These are phyloP conservation scores for Cottoperca gobio DNA, from an alignment of 2,797 vertebrate species.

Conservation along the genomic window DNA sequence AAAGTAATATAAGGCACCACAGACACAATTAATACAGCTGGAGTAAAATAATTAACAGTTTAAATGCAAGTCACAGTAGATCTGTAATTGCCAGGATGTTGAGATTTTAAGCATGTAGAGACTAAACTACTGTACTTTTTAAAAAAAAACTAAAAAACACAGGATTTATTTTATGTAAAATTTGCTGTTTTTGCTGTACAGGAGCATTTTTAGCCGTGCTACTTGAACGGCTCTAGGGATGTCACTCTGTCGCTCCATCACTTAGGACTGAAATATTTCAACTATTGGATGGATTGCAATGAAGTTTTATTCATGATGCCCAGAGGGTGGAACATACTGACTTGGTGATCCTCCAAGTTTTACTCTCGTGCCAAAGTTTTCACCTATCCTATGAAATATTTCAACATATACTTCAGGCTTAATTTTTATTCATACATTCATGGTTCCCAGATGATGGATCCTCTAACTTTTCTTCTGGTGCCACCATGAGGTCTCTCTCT, in stretches of 20 bases:
- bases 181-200: not conserved
- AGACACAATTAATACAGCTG: slow-evolving; percentile 4
- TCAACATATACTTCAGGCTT: not conserved
- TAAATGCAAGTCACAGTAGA: not conserved
- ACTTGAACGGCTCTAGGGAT: not conserved
- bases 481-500: too few relatives aligned
- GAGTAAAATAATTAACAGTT: slow-evolving; percentile 15
- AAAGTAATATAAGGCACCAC: slow-evolving; percentile 11
- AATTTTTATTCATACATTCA: not conserved
- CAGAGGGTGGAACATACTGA: not conserved
- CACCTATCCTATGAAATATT: not conserved
- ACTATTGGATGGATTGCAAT: not conserved
- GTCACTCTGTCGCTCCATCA: not conserved
- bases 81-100: not conserved
- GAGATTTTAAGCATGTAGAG: not conserved
- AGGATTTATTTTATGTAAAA: not conserved
- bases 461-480: not conserved
- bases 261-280: not conserved
- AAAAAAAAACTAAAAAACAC: too few relatives aligned
- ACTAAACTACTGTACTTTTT: not conserved
- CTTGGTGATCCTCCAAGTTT: not conserved
- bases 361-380: not conserved
- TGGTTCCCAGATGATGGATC: not conserved
- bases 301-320: not conserved
- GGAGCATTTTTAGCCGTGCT: not conserved